These are phyloP conservation scores for Eledone cirrhosa DNA, from an alignment of 2,888 invertebrate genomes.

Conservation along the genomic window DNA sequence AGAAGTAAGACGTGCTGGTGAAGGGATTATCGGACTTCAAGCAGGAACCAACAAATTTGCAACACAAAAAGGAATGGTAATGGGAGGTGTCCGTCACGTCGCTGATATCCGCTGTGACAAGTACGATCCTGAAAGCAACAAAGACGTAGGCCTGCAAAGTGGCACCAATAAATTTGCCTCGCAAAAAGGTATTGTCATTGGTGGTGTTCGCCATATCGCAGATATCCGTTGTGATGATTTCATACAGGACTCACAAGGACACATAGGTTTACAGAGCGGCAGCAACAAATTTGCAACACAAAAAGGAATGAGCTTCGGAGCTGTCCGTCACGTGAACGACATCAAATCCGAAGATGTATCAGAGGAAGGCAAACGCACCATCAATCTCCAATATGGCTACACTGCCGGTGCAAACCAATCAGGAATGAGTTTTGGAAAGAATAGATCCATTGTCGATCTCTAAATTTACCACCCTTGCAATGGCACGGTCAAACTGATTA, in stretches of 20 bases:
- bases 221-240: conserved; percentile 58
- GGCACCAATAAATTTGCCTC: conserved; percentile 62
- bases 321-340: conserved; percentile 55
- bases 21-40: conserved; percentile 55
- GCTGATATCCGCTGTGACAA: conserved; percentile 51
- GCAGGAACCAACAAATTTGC: conserved; percentile 63
- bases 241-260: conserved; percentile 41
- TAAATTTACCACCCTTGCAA: too few relatives aligned
- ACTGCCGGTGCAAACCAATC: conserved; percentile 54
- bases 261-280: conserved; percentile 57
- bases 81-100: conserved; percentile 55
- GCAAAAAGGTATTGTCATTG: conserved; percentile 62
- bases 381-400: conserved; percentile 56
- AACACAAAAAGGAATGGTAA: conserved; percentile 58
- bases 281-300: conserved; percentile 62
- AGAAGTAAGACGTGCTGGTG: conserved; percentile 40
- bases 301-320: conserved; percentile 58
- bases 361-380: conserved; percentile 46
- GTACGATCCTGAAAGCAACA: conserved; percentile 42
- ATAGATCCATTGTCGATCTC: conserved; percentile 29
- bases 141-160: conserved; percentile 54
- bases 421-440: conserved; percentile 45
- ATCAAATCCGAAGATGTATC: conserved; percentile 49
- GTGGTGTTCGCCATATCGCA: conserved; percentile 59
- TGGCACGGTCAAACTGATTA: too few relatives aligned